Conservation (phyloP, 2,888 invertebrate genomes). For the Phlogophora meticulosa region DNA sequence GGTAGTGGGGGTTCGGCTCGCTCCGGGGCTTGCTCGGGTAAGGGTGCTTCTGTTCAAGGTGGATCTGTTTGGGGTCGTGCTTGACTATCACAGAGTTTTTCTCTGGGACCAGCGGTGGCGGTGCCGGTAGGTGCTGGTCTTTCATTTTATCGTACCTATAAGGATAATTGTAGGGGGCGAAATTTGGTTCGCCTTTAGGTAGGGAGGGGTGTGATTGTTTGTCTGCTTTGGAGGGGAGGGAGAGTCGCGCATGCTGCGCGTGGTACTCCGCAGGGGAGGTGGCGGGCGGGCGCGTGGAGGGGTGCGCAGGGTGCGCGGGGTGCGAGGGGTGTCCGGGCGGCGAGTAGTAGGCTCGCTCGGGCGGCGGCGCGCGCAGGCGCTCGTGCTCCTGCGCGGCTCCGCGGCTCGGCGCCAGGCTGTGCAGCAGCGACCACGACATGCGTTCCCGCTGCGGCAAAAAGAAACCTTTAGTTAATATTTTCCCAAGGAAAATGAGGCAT, state of each 20-base stretch:
- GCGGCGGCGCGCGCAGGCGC: constrained; percentile 69
- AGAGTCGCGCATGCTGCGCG: constrained; percentile 78
- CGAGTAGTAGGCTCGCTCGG: constrained; percentile 73
- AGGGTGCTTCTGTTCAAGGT: constrained; percentile 91
- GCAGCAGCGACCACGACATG: constrained; percentile 91
- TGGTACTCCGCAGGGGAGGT: constrained; percentile 77
- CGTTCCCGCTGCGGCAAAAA: constrained; percentile 87
- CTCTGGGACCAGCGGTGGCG: constrained; percentile 93
- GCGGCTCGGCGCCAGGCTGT: constrained; percentile 87
- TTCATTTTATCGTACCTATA: constrained; percentile 93
- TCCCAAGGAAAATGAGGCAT: neutral
- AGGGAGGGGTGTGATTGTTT: constrained; percentile 81
- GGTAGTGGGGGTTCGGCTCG: constrained; percentile 90
- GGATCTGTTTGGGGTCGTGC: constrained; percentile 93
- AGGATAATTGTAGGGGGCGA: constrained; percentile 92
- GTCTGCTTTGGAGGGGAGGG: constrained; percentile 81
- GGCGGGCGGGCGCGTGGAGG: constrained; percentile 72
- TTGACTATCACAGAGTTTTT: constrained; percentile 95
- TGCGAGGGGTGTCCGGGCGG: constrained; percentile 70
- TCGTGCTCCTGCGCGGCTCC: constrained; percentile 75
- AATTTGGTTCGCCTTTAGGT: constrained; percentile 93
- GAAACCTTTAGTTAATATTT: constrained; percentile 46
- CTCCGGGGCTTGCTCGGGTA: constrained; percentile 91
- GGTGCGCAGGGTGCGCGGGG: constrained; percentile 69
- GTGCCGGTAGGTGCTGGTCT: constrained; percentile 92